Conservation (phyloP, 2,888 invertebrate species). For the Camponotus fellah region DNA sequence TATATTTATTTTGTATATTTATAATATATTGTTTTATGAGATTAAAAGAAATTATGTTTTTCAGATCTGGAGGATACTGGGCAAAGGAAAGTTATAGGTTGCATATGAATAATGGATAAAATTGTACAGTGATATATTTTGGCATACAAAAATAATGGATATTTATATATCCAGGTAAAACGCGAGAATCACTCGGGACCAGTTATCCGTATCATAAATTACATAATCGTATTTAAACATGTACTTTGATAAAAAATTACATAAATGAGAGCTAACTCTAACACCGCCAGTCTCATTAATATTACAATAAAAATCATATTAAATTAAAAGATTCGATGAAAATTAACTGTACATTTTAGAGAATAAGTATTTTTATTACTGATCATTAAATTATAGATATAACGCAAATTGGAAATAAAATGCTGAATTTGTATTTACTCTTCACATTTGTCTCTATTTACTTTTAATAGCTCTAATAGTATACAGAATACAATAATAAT, state of each 20-base stretch:
- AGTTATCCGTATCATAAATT: slow-evolving; percentile 33
- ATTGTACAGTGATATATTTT: slow-evolving; percentile 10
- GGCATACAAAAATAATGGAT: slow-evolving; percentile 8
- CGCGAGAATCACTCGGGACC: slow-evolving; percentile 30
- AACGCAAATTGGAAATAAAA: slow-evolving; percentile 35
- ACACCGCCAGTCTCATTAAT: slow-evolving; percentile 38
- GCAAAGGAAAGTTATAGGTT: slow-evolving; percentile 81
- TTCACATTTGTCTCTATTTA: background rate
- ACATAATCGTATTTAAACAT: background rate
- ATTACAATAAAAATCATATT: background rate
- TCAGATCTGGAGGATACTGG: slow-evolving; percentile 80
- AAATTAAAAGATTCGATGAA: slow-evolving; percentile 5
- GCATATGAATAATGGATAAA: slow-evolving; percentile 77
- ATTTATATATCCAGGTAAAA: slow-evolving; percentile 17
- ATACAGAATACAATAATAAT: background rate
- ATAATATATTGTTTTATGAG: background rate
- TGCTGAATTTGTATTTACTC: slow-evolving; percentile 39
- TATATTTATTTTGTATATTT: slow-evolving; percentile 2
- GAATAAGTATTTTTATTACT: slow-evolving; percentile 45
- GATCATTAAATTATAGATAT: slow-evolving; percentile 30
- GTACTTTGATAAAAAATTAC: slow-evolving; percentile 21
- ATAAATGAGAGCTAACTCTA: slow-evolving; percentile 31
- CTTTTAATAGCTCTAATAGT: background rate
- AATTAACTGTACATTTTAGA: slow-evolving; percentile 21
- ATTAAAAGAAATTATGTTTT: slow-evolving; percentile 60